A percentile compares a stretch with the other conserved stretches of the same genome.
phyloP scores from a whole-genome alignment of 2,888 invertebrate species.

The Bruchidius siliquastri region DNA sequence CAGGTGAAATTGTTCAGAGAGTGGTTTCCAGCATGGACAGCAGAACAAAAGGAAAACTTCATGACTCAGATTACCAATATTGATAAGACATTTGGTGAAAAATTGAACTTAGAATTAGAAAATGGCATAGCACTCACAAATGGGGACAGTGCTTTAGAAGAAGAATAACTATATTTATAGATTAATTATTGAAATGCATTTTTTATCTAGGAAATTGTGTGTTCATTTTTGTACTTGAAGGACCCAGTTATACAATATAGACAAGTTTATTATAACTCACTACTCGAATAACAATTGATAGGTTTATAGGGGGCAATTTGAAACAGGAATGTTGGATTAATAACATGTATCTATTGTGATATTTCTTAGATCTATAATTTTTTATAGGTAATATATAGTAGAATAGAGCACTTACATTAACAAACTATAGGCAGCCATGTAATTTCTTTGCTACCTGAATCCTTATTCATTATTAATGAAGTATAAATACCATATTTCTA shows the following conservation, averaged over 20 bases:
- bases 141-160: constrained; percentile 3
- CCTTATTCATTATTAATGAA: not conserved
- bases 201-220: not conserved
- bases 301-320: not conserved
- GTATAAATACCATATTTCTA: not conserved
- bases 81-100: constrained; percentile 67
- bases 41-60: constrained; percentile 66
- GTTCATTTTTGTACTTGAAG: not conserved
- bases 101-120: constrained; percentile 57
- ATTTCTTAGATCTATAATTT: not conserved
- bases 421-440: not conserved
- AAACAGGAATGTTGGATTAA: not conserved
- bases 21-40: constrained; percentile 77
- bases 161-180: not conserved
- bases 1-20: constrained; percentile 78
- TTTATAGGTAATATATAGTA: not conserved
- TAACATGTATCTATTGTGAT: not conserved
- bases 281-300: not conserved
- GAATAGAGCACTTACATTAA: not conserved
- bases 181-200: not conserved
- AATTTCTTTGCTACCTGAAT: not conserved
- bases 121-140: constrained; percentile 35
- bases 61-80: constrained; percentile 65
- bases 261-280: not conserved
- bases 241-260: not conserved